Conservation (phyloP, 1,140 invertebrate species). For the Arctopsyche grandis region DNA sequence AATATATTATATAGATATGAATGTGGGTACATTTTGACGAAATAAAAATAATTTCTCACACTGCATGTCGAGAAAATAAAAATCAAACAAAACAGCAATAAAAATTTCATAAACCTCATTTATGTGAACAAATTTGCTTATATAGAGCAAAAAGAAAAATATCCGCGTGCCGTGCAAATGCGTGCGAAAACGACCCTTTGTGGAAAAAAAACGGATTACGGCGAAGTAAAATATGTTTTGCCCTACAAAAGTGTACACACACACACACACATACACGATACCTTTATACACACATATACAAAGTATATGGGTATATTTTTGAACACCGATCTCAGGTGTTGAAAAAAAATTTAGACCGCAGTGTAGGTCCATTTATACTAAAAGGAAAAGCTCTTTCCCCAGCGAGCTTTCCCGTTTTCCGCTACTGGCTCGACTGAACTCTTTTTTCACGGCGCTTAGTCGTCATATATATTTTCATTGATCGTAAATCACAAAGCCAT, state of each 20-base stretch:
- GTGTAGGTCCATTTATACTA: conserved; percentile 35
- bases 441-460: not conserved
- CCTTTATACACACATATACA: not conserved
- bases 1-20: no score
- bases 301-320: not conserved
- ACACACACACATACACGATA: not conserved
- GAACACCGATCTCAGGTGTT: conserved; percentile 28
- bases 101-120: conserved; percentile 16
- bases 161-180: not conserved
- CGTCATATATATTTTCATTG: conserved; percentile 11
- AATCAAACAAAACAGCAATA: not conserved
- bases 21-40: no score
- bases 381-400: conserved; percentile 17
- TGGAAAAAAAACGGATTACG: conserved; percentile 26
- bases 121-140: conserved; percentile 16
- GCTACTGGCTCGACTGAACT: not conserved
- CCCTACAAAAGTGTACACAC: not conserved
- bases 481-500: conserved; percentile 33
- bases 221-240: conserved; percentile 27
- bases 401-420: conserved; percentile 6
- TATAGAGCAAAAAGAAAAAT: not conserved
- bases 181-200: conserved; percentile 25
- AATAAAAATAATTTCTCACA: no score
- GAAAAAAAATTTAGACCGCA: conserved; percentile 19
- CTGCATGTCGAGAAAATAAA: no score